phyloP scores from a whole-genome alignment of 2,888 invertebrate genomes.

The Mythimna pallens region DNA sequence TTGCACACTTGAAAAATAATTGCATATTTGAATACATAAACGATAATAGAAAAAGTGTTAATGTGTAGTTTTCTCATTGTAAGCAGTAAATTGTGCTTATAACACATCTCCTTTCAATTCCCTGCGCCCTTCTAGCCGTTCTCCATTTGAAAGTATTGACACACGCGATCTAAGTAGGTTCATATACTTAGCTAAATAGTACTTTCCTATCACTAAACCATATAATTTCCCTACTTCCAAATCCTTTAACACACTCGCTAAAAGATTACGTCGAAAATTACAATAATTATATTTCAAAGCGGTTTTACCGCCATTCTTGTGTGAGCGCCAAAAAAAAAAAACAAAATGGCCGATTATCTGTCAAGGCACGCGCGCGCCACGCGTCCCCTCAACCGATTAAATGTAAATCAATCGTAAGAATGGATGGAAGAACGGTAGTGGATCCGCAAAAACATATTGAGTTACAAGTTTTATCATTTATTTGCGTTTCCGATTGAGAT shows the following conservation, averaged over 20 bases:
- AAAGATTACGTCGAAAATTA: conserved; percentile 72
- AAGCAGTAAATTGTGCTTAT: background rate
- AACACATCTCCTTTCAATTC: background rate
- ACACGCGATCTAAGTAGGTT: background rate
- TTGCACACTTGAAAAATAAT: too few relatives aligned
- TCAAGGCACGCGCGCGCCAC: conserved; percentile 84
- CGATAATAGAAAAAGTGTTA: too few relatives aligned
- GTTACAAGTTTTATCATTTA: conserved; percentile 87
- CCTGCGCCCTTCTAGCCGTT: background rate
- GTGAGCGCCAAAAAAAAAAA: conserved; percentile 68
- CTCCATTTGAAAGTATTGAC: conserved; percentile 1
- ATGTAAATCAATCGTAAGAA: conserved; percentile 81
- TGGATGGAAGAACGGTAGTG: conserved; percentile 79
- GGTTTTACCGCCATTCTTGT: conserved; percentile 61
- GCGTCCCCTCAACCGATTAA: conserved; percentile 81
- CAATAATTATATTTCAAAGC: conserved; percentile 76
- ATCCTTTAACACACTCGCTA: conserved; percentile 42
- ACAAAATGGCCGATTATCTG: conserved; percentile 76
- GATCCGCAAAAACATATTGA: conserved; percentile 84
- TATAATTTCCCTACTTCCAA: conserved; percentile 71
- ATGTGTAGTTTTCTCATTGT: background rate
- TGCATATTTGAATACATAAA: too few relatives aligned
- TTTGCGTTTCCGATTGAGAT: conserved; percentile 87
- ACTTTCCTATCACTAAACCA: conserved; percentile 31
- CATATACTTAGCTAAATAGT: background rate